A percentile compares a stretch with the other conserved stretches of the same genome.
These are phyloP conservation scores for Actinopyga echinites DNA, from an alignment of 53 echinoderm and acorn worm species.

Conservation along the genomic window DNA sequence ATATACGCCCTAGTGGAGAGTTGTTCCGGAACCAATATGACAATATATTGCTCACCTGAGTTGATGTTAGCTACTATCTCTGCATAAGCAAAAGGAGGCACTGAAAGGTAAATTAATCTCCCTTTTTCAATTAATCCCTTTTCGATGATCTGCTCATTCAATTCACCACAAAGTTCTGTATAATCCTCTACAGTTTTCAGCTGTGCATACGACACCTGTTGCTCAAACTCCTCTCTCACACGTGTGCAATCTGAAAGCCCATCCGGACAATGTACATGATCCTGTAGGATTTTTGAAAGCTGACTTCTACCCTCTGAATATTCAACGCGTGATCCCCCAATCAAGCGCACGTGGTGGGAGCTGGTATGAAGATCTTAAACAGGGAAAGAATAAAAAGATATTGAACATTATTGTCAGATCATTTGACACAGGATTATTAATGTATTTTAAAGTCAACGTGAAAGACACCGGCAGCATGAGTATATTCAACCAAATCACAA, in stretches of 20 bases:
- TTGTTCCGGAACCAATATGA: too few species aligned
- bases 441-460: too few species aligned
- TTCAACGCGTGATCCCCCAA: not conserved
- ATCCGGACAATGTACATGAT: constrained; percentile 43
- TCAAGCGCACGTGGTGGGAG: too few species aligned
- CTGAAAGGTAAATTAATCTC: constrained; percentile 85
- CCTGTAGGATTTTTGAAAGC: constrained; percentile 39
- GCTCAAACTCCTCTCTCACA: not conserved
- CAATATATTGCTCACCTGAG: constrained; percentile 53
- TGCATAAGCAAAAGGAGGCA: constrained; percentile 93
- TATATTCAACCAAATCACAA: too few species aligned
- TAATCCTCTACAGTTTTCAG: constrained; percentile 79
- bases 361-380: too few species aligned
- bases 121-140: constrained; percentile 68
- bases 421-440: too few species aligned
- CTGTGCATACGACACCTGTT: constrained; percentile 41
- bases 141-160: constrained; percentile 32
- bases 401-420: too few species aligned
- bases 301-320: not conserved
- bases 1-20: not conserved
- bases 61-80: constrained; percentile 78
- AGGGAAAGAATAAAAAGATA: too few species aligned
- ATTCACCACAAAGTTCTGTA: constrained; percentile 40
- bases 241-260: not conserved
- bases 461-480: too few species aligned